These are phyloP conservation scores for Corella eumyota DNA, from an alignment of 23 tunicate genomes.

Conservation along the genomic window DNA sequence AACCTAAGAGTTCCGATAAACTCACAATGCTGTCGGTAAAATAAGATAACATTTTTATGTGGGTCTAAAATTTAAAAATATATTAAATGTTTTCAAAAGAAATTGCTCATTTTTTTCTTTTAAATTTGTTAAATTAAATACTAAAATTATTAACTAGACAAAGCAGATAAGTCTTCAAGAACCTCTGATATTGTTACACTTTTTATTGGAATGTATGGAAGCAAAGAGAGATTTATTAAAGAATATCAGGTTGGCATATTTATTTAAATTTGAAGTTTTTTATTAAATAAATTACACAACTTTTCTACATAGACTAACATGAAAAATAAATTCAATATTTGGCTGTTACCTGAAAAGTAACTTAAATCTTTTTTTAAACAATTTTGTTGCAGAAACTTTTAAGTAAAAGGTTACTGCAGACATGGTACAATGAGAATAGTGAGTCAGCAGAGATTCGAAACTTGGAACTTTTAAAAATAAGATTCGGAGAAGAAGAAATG, in stretches of 20 bases:
- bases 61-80: too few species aligned
- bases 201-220: constrained; percentile 87
- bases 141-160: constrained; percentile 19
- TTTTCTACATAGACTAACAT: background rate
- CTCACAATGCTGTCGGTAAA: too few species aligned
- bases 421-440: constrained; percentile 43
- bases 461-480: constrained; percentile 63
- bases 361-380: background rate
- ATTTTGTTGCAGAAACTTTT: constrained; percentile 38
- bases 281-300: too few species aligned
- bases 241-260: constrained; percentile 58
- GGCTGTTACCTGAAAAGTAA: background rate
- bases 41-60: too few species aligned
- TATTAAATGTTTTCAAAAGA: too few species aligned
- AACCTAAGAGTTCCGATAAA: too few species aligned
- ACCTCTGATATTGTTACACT: constrained; percentile 76
- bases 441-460: constrained; percentile 79
- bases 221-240: constrained; percentile 68
- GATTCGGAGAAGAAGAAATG: constrained; percentile 93
- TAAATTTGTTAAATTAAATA: too few species aligned
- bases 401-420: constrained; percentile 67
- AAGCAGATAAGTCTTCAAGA: constrained; percentile 42
- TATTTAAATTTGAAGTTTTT: background rate
- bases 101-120: too few species aligned
- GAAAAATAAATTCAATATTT: background rate